phyloP scores from a whole-genome alignment of 2,888 invertebrate genomes.

The Chalcis sispes region DNA sequence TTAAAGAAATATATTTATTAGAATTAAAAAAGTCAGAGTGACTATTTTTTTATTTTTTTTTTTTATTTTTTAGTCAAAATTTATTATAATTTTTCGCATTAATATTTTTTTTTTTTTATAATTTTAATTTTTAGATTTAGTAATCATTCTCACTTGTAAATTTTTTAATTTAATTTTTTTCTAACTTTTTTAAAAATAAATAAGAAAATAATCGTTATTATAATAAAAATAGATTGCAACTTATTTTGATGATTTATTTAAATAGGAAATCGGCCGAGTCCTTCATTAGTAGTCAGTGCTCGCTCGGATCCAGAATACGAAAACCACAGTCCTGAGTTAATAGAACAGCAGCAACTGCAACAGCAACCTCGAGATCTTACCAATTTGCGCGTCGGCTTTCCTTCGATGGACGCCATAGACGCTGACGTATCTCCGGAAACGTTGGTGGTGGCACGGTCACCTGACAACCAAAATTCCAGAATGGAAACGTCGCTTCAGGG shows the following conservation, averaged over 20 bases:
- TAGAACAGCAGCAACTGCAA: conserved; percentile 59
- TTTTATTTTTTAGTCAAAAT: background rate
- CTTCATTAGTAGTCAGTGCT: conserved; percentile 28
- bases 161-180: too few relatives aligned
- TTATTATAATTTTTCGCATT: too few relatives aligned
- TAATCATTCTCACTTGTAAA: too few relatives aligned
- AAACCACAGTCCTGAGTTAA: conserved; percentile 69
- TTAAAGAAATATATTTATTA: background rate
- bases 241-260: background rate
- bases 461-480: conserved; percentile 21
- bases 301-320: conserved; percentile 68
- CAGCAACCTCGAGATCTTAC: conserved; percentile 50
- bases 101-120: too few relatives aligned
- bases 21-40: conserved; percentile 11
- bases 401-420: conserved; percentile 67
- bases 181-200: background rate
- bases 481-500: conserved; percentile 59
- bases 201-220: background rate
- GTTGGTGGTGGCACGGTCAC: background rate
- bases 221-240: background rate
- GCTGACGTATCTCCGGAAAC: conserved; percentile 54
- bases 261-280: conserved; percentile 50
- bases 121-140: too few relatives aligned
- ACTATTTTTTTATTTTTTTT: too few relatives aligned
- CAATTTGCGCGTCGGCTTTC: conserved; percentile 64